Evolutionary conservation across 2,888 invertebrate genomes (phyloP).

Genomic region (Andrena marginata): DNA sequence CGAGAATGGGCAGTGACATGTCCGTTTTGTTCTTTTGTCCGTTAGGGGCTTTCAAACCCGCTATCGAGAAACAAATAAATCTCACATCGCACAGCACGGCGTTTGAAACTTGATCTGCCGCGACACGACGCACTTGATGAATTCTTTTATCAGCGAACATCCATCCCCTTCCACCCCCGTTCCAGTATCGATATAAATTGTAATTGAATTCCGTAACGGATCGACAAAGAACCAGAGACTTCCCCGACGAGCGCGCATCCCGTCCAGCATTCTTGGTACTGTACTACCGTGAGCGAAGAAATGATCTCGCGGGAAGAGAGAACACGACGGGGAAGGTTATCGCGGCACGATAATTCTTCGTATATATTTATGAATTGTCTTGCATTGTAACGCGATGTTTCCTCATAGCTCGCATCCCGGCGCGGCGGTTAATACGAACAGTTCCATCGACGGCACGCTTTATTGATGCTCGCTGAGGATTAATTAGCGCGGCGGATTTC

Average conservation of each 20-base stretch:
- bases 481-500: slow-evolving; percentile 17
- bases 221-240: not conserved
- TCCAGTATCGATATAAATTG: no score
- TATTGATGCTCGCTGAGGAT: slow-evolving; percentile 2
- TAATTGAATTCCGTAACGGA: not conserved
- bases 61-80: slow-evolving; percentile 67
- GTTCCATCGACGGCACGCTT: not conserved
- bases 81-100: slow-evolving; percentile 41
- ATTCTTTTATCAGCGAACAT: not conserved
- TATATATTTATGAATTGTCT: slow-evolving; percentile 28
- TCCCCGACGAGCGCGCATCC: not conserved
- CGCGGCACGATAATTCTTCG: slow-evolving; percentile 20
- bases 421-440: not conserved
- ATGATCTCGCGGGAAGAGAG: not conserved
- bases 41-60: slow-evolving; percentile 71
- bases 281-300: not conserved
- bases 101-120: not conserved
- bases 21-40: slow-evolving; percentile 59
- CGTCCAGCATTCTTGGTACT: not conserved
- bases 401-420: not conserved
- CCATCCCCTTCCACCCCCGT: not conserved
- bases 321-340: slow-evolving; percentile 19
- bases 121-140: not conserved
- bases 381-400: not conserved
- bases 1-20: slow-evolving; percentile 51